Conservation (phyloP, 2,797 vertebrate species). For the Xenops minutus region DNA sequence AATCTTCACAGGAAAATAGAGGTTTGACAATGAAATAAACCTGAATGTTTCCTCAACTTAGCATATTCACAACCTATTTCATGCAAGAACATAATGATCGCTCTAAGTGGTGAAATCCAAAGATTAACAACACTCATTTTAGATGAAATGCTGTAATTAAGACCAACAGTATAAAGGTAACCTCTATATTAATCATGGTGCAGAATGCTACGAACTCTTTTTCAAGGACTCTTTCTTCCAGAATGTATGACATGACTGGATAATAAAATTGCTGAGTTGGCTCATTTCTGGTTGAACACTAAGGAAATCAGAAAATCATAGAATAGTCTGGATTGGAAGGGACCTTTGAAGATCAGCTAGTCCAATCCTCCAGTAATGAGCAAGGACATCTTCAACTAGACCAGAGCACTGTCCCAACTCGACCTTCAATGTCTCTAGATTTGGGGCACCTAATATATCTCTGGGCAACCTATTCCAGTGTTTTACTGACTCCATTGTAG, state of each 20-base stretch:
- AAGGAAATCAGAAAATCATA: not conserved
- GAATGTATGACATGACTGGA: not conserved
- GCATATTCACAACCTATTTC: not conserved
- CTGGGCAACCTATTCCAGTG: not conserved
- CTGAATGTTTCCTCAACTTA: not conserved
- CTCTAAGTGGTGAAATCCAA: not conserved
- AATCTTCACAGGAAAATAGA: not conserved
- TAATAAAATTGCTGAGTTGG: not conserved
- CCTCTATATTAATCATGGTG: not conserved
- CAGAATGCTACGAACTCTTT: not conserved
- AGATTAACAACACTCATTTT: not conserved
- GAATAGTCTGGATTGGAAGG: not conserved
- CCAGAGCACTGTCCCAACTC: accelerated
- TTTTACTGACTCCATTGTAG: not conserved
- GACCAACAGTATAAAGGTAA: not conserved
- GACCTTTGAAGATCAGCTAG: not conserved
- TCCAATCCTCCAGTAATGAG: not conserved
- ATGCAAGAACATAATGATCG: not conserved
- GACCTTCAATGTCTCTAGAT: not conserved
- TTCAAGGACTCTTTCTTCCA: not conserved
- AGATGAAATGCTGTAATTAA: not conserved
- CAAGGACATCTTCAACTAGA: not conserved
- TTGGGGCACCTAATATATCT: not conserved
- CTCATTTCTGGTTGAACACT: not conserved
- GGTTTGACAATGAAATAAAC: not conserved